phyloP scores from a whole-genome alignment of 1,140 invertebrate genomes.

The Dinoponera quadriceps region DNA sequence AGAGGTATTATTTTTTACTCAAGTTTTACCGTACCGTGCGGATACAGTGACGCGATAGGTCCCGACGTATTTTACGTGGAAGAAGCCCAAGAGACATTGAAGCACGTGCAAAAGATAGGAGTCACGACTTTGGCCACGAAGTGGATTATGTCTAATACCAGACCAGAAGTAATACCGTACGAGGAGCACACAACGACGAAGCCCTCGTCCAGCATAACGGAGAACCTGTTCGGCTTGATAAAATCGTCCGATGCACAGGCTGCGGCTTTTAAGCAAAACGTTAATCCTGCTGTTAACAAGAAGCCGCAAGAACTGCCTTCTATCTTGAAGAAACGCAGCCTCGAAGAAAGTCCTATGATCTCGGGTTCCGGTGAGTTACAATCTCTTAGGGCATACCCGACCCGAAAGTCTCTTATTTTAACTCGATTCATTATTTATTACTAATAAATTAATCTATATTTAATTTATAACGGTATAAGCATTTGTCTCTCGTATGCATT shows the following conservation, averaged over 20 bases:
- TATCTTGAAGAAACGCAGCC: slow-evolving; percentile 87
- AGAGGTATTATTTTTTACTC: slow-evolving; percentile 29
- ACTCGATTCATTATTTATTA: slow-evolving; percentile 22
- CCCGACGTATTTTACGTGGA: slow-evolving; percentile 89
- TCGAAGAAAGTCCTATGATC: slow-evolving; percentile 84
- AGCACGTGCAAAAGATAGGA: slow-evolving; percentile 89
- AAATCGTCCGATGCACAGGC: slow-evolving; percentile 80
- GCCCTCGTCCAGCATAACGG: slow-evolving; percentile 78
- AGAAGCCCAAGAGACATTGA: slow-evolving; percentile 89
- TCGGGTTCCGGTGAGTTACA: slow-evolving; percentile 79
- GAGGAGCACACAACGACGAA: slow-evolving; percentile 75
- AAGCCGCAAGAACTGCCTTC: slow-evolving; percentile 85
- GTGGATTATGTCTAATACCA: slow-evolving; percentile 87
- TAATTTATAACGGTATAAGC: background rate
- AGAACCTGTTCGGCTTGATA: slow-evolving; percentile 83
- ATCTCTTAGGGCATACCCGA: background rate
- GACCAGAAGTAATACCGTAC: slow-evolving; percentile 83
- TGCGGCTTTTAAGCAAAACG: slow-evolving; percentile 65
- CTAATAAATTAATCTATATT: too few species aligned
- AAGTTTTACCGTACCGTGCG: slow-evolving; percentile 53
- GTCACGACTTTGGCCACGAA: slow-evolving; percentile 87
- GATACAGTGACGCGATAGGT: slow-evolving; percentile 84
- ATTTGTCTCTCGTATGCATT: slow-evolving; percentile 47
- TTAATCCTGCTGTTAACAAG: slow-evolving; percentile 72
- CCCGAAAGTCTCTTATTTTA: slow-evolving; percentile 16